phyloP scores from a whole-genome alignment of 2,888 invertebrate species.

The Troglohyphantes excavatus region DNA sequence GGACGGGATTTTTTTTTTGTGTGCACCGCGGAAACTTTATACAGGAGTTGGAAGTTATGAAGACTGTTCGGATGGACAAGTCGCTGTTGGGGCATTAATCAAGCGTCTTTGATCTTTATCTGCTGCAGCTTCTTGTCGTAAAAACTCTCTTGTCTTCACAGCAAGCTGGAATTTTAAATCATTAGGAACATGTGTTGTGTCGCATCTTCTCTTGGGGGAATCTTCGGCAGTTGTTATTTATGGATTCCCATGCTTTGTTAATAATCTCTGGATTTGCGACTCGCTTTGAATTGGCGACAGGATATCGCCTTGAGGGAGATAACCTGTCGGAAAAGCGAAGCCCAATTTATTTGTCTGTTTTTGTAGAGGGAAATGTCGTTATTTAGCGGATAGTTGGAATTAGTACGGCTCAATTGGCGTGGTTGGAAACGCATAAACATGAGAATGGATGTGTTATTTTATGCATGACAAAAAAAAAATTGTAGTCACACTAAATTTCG shows the following conservation, averaged over 20 bases:
- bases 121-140: conserved; percentile 22
- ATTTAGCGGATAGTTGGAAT: conserved; percentile 4
- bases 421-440: background rate
- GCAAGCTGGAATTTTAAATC: conserved; percentile 35
- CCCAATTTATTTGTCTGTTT: conserved; percentile 23
- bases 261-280: conserved; percentile 34
- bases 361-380: conserved; percentile 27
- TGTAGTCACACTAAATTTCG: background rate
- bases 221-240: conserved; percentile 57
- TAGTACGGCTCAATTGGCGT: conserved; percentile 13
- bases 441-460: background rate
- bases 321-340: conserved; percentile 12
- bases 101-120: conserved; percentile 67
- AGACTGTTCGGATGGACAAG: background rate
- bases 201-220: background rate
- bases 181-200: conserved; percentile 49
- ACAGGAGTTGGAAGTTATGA: conserved; percentile 9
- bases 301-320: background rate
- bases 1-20: conserved; percentile 65
- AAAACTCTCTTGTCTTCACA: conserved; percentile 38
- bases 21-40: conserved; percentile 22
- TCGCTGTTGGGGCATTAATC: conserved; percentile 47
- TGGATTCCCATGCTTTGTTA: conserved; percentile 16
- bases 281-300: background rate
- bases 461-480: background rate